A percentile compares a stretch with the other conserved stretches of the same genome.
These are phyloP conservation scores for Conchocele bisecta DNA, from an alignment of 2,888 invertebrate genomes.

Conservation along the genomic window DNA sequence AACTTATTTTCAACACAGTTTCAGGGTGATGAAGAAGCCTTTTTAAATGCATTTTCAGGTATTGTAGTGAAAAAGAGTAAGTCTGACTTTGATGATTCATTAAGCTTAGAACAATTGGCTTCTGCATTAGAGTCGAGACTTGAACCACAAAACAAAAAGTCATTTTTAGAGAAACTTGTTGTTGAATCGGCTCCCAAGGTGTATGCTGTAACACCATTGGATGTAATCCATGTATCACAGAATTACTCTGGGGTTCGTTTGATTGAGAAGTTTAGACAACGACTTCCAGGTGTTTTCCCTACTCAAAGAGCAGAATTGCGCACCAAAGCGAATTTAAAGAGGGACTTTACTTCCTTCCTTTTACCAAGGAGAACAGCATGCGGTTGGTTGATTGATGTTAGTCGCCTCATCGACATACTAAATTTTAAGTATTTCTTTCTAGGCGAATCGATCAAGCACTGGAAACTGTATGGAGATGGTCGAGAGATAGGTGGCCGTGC, in stretches of 20 bases:
- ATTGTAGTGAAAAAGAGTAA: no score
- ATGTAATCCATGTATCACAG: not conserved
- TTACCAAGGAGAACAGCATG: not conserved
- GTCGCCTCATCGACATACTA: not conserved
- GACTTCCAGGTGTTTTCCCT: not conserved
- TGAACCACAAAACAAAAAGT: no score
- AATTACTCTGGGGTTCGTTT: not conserved
- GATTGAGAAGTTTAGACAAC: conserved; percentile 1
- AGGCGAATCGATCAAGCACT: not conserved
- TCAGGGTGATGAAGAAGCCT: no score
- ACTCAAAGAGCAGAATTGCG: not conserved
- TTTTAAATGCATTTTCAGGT: no score
- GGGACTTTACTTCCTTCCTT: not conserved
- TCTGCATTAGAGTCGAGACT: no score
- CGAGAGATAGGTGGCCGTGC: not conserved
- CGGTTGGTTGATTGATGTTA: not conserved
- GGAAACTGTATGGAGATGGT: not conserved
- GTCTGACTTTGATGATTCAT: no score
- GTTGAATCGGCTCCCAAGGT: not conserved
- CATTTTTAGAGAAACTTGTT: not conserved
- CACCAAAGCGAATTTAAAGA: not conserved
- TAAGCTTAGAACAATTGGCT: no score
- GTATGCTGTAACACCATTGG: not conserved
- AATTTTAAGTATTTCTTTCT: not conserved
- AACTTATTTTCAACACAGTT: no score